These are phyloP conservation scores for Zaprionus bogoriensis DNA, from an alignment of 2,888 invertebrate species.

Conservation along the genomic window DNA sequence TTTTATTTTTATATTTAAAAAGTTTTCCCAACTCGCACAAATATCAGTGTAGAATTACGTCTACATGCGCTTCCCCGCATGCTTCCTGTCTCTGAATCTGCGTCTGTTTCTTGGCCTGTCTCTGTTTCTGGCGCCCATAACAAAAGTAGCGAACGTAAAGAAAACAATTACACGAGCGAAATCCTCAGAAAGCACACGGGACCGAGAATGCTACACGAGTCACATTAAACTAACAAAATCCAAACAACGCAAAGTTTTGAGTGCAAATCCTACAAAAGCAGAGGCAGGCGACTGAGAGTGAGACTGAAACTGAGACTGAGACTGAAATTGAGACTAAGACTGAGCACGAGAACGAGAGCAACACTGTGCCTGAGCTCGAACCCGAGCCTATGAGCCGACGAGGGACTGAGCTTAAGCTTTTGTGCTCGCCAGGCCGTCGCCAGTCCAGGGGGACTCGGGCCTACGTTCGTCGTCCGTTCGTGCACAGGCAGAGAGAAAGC, in stretches of 20 bases:
- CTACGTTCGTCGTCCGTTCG: constrained; percentile 20
- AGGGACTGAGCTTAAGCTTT: constrained; percentile 34
- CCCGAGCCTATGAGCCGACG: constrained; percentile 29
- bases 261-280: constrained; percentile 55
- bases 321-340: constrained; percentile 12
- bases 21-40: not conserved
- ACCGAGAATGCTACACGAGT: constrained; percentile 37
- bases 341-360: constrained; percentile 13
- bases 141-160: constrained; percentile 60
- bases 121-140: constrained; percentile 61
- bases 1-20: not conserved
- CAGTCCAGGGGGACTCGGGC: constrained; percentile 25
- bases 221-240: constrained; percentile 73
- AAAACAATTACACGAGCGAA: constrained; percentile 73
- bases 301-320: constrained; percentile 17
- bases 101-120: constrained; percentile 8
- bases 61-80: constrained; percentile 35
- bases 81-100: constrained; percentile 10
- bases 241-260: constrained; percentile 75
- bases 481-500: constrained; percentile 20
- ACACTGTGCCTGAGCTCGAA: constrained; percentile 1
- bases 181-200: constrained; percentile 65
- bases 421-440: constrained; percentile 60
- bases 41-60: constrained; percentile 58
- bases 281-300: constrained; percentile 21